Conservation (phyloP, 2,113 vertebrate genomes). For the Cariama cristata region DNA sequence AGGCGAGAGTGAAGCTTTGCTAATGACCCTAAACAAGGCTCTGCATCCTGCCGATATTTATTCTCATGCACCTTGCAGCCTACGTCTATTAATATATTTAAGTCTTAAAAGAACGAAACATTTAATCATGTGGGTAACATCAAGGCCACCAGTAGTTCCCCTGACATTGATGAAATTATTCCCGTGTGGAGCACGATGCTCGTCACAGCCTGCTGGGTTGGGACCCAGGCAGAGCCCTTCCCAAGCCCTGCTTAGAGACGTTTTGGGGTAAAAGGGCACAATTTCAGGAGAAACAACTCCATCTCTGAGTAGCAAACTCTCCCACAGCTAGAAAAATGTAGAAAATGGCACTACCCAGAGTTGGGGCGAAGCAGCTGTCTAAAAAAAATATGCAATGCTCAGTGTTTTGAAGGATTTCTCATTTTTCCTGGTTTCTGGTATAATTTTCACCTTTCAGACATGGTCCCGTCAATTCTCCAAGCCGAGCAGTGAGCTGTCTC, state of each 20-base stretch:
- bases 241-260: neutral
- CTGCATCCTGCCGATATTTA: neutral
- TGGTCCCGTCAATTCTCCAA: neutral
- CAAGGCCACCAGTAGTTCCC: neutral
- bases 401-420: neutral
- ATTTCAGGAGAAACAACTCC: neutral
- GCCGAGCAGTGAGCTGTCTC: neutral
- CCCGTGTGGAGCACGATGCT: fast-evolving
- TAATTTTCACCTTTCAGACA: neutral
- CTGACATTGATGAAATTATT: neutral
- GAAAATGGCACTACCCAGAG: neutral
- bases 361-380: neutral
- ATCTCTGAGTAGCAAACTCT: neutral
- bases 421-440: neutral
- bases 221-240: neutral
- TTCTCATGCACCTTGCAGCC: neutral
- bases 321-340: fast-evolving
- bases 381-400: neutral
- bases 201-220: neutral
- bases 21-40: neutral
- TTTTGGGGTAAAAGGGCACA: neutral
- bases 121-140: neutral
- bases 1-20: neutral
- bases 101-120: neutral
- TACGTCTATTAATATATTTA: neutral